Evolutionary conservation across 2,888 invertebrate species (phyloP).

Genomic region (Lasioglossum morio): DNA sequence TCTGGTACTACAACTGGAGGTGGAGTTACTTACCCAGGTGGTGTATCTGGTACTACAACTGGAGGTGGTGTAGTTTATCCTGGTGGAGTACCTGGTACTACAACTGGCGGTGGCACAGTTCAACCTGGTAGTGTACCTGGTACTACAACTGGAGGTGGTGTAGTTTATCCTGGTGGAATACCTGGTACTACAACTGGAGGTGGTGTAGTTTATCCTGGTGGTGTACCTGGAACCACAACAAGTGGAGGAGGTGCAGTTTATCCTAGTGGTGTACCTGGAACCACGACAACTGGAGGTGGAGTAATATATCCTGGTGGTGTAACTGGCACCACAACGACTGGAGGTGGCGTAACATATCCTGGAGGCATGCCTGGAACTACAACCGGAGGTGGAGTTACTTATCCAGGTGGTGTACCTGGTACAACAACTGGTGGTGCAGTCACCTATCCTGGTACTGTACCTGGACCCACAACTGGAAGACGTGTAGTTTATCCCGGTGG

Average conservation of each 20-base stretch:
- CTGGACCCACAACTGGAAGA: constrained; percentile 19
- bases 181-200: background rate
- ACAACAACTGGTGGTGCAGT: background rate
- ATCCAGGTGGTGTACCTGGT: constrained; percentile 29
- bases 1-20: background rate
- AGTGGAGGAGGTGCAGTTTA: background rate
- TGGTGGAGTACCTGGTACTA: background rate
- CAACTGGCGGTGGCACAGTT: background rate
- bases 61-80: background rate
- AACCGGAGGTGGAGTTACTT: constrained; percentile 22
- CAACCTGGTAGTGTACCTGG: background rate
- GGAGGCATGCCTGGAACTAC: background rate
- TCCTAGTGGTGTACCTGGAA: background rate
- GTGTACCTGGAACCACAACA: background rate
- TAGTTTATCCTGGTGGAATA: background rate
- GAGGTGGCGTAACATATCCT: background rate
- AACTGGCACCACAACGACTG: constrained; percentile 6
- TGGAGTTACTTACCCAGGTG: background rate
- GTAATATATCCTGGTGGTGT: background rate
- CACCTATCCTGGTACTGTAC: background rate
- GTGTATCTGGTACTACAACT: background rate
- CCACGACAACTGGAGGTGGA: background rate
- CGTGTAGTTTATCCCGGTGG: background rate
- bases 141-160: background rate
- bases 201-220: background rate